These are phyloP conservation scores for Apotomis capreana DNA, from an alignment of 2,888 invertebrate genomes.

Conservation along the genomic window DNA sequence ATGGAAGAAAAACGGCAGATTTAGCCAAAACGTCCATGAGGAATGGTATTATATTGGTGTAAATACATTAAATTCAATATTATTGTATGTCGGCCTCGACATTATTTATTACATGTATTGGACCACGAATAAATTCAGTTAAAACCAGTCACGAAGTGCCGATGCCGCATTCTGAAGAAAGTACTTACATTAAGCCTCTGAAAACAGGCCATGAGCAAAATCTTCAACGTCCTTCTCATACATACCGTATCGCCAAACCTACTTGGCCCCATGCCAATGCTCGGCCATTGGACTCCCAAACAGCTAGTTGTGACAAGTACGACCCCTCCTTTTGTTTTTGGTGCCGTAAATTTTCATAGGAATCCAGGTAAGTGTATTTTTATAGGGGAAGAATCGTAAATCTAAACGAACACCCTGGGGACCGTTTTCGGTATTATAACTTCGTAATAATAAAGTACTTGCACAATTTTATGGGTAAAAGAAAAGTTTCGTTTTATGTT, in stretches of 20 bases:
- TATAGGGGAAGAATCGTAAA: slow-evolving; percentile 27
- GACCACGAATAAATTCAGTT: background rate
- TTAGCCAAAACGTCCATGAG: too few relatives aligned
- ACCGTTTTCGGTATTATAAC: slow-evolving; percentile 11
- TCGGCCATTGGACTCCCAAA: slow-evolving; percentile 28
- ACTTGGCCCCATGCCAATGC: slow-evolving; percentile 43
- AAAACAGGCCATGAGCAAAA: background rate
- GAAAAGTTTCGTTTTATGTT: slow-evolving; percentile 53
- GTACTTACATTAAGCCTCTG: background rate
- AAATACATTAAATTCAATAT: too few relatives aligned
- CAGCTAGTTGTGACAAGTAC: slow-evolving; percentile 32
- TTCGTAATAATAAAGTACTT: slow-evolving; percentile 22
- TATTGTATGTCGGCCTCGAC: too few relatives aligned
- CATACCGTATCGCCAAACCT: slow-evolving; percentile 39
- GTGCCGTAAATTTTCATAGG: slow-evolving; percentile 26
- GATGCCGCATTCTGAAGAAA: background rate
- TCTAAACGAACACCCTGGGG: slow-evolving; percentile 9
- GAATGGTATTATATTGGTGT: too few relatives aligned
- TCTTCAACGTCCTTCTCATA: slow-evolving; percentile 9
- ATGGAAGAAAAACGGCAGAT: too few relatives aligned
- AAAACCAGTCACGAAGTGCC: background rate
- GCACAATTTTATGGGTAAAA: slow-evolving; percentile 26
- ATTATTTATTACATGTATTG: background rate
- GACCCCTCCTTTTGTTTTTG: slow-evolving; percentile 34
- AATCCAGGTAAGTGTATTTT: slow-evolving; percentile 30